A percentile compares a stretch with the other conserved stretches of the same genome.
phyloP scores from a whole-genome alignment of 1,140 invertebrate genomes.

The Leptinotarsa defecta region DNA sequence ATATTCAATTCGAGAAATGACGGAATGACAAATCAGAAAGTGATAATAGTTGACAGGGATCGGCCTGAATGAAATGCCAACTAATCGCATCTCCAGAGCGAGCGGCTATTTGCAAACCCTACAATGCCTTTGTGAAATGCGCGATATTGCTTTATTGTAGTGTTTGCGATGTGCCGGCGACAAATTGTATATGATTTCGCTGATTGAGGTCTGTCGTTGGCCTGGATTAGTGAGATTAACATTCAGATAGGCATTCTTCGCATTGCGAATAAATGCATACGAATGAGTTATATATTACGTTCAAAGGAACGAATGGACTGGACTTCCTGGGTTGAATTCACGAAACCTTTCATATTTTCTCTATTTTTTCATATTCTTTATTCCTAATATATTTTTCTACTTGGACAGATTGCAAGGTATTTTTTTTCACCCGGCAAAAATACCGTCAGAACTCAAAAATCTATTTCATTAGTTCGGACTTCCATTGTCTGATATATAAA shows the following conservation, averaged over 20 bases:
- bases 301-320: too few relatives aligned
- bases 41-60: slow-evolving; percentile 27
- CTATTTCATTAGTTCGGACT: too few relatives aligned
- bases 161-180: slow-evolving; percentile 21
- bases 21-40: slow-evolving; percentile 27
- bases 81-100: slow-evolving; percentile 24
- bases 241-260: slow-evolving; percentile 21
- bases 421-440: too few relatives aligned
- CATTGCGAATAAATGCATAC: slow-evolving; percentile 12
- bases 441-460: too few relatives aligned
- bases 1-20: neutral
- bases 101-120: slow-evolving; percentile 13
- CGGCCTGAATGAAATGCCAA: slow-evolving; percentile 25
- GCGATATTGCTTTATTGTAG: slow-evolving; percentile 22
- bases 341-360: too few relatives aligned
- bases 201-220: slow-evolving; percentile 20
- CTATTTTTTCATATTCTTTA: too few relatives aligned
- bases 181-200: slow-evolving; percentile 29
- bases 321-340: too few relatives aligned
- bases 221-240: slow-evolving; percentile 21
- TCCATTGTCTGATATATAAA: too few relatives aligned
- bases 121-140: slow-evolving; percentile 31
- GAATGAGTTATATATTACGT: too few relatives aligned
- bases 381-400: too few relatives aligned
- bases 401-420: too few relatives aligned